Evolutionary conservation across 2,888 invertebrate species (phyloP).

Genomic region (Drosophila hamatofila): DNA sequence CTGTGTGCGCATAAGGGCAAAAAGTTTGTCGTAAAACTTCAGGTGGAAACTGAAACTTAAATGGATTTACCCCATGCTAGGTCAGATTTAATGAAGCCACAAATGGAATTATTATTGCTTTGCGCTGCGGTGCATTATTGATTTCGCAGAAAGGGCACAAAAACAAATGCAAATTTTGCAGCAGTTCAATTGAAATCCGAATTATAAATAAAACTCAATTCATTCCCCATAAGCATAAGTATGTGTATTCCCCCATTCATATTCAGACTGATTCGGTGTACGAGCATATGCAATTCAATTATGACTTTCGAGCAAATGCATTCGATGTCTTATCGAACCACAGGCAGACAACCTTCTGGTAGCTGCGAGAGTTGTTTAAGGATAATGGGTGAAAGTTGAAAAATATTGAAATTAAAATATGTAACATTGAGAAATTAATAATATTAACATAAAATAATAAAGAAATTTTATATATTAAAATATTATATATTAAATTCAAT

Average conservation of each 20-base stretch:
- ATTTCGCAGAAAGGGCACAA: conserved; percentile 1
- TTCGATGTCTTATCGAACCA: conserved; percentile 14
- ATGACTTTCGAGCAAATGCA: conserved; percentile 29
- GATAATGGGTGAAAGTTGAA: neutral
- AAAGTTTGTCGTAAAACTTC: conserved; percentile 39
- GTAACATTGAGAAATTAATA: too few relatives aligned
- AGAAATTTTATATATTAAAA: neutral
- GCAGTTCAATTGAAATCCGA: neutral
- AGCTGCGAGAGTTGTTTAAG: conserved; percentile 18
- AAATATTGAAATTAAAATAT: neutral
- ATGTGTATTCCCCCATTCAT: conserved; percentile 4
- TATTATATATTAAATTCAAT: neutral
- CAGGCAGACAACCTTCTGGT: neutral
- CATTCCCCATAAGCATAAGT: conserved; percentile 3
- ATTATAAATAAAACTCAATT: conserved; percentile 28
- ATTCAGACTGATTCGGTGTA: conserved; percentile 13
- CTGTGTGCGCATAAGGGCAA: conserved; percentile 14
- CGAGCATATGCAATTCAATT: conserved; percentile 47
- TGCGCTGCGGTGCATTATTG: conserved; percentile 21
- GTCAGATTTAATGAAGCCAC: conserved; percentile 34
- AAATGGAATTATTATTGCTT: conserved; percentile 44
- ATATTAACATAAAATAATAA: neutral
- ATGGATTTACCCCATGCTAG: conserved; percentile 40
- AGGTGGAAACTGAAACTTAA: conserved; percentile 36
- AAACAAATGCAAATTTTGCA: conserved; percentile 9